Evolutionary conservation across 2,113 vertebrate genomes (phyloP).

Genomic region (Sapajus apella): DNA sequence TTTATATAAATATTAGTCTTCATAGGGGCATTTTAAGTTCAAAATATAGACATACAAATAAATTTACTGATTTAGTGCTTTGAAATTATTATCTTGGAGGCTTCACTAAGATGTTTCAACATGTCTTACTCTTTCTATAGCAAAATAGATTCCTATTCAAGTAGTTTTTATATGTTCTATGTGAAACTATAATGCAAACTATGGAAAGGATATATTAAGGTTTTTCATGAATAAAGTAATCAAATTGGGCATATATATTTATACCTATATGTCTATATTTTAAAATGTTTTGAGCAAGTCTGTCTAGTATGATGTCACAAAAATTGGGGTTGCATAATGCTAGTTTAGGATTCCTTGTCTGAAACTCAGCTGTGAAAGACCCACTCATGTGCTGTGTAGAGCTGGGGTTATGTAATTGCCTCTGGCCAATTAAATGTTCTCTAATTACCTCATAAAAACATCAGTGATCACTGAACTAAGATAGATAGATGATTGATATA

Average conservation of each 20-base stretch:
- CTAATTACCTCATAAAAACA: not conserved
- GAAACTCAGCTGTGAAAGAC: not conserved
- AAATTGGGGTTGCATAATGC: not conserved
- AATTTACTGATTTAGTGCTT: slow-evolving; percentile 65
- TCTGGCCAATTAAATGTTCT: not conserved
- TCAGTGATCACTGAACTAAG: not conserved
- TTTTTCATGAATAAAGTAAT: not conserved
- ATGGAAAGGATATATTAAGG: not conserved
- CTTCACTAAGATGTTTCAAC: slow-evolving; percentile 22
- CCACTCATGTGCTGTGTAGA: not conserved
- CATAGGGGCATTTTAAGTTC: slow-evolving; percentile 53
- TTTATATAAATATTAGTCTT: slow-evolving; percentile 75
- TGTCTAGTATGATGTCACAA: not conserved
- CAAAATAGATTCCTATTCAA: not conserved
- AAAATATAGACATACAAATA: slow-evolving; percentile 74
- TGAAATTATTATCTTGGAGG: slow-evolving; percentile 52
- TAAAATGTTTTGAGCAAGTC: not conserved
- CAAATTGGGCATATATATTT: not conserved
- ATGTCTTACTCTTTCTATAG: not conserved
- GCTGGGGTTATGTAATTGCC: not conserved
- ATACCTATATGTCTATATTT: not conserved
- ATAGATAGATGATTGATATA: not conserved
- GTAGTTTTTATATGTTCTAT: not conserved
- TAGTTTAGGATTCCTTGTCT: not conserved
- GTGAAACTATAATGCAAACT: not conserved